Evolutionary conservation across 2,797 vertebrate species (phyloP).

Genomic region (Oreochromis mossambicus): DNA sequence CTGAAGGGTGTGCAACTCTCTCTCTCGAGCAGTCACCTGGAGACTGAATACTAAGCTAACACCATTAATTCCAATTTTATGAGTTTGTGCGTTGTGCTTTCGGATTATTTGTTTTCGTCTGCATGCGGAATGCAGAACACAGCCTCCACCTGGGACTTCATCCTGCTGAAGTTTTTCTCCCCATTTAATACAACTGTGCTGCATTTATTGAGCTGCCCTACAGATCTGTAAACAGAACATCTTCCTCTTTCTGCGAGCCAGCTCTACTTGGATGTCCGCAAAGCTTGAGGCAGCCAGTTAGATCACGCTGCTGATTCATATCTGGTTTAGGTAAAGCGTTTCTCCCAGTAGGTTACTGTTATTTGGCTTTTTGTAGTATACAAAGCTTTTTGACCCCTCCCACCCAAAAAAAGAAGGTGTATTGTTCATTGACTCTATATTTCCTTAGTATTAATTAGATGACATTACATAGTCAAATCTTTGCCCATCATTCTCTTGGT

Average conservation of each 20-base stretch:
- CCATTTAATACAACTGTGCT: not conserved
- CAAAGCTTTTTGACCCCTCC: not conserved
- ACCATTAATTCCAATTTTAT: constrained; percentile 1
- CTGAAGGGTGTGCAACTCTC: not conserved
- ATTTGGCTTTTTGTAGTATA: not conserved
- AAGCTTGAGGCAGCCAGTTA: not conserved
- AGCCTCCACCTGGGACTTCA: not conserved
- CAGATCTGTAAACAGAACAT: not conserved
- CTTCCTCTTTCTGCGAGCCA: not conserved
- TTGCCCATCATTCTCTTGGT: constrained; percentile 1
- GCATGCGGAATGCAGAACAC: not conserved
- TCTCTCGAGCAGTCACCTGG: not conserved
- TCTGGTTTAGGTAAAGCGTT: not conserved
- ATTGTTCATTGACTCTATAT: not conserved
- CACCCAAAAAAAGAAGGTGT: not conserved
- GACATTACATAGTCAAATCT: constrained; percentile 3
- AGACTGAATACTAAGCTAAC: not conserved
- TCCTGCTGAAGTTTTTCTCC: not conserved
- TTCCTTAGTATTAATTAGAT: not conserved
- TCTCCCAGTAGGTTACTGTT: not conserved
- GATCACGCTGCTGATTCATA: not conserved
- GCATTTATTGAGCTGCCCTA: not conserved
- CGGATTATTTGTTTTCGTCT: constrained; percentile 18
- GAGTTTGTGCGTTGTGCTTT: not conserved
- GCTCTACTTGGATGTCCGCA: not conserved